Percentiles rank a stretch among this genome's conserved stretches.
Conservation (phyloP, 92 coral and sea anemone genomes). For the Porites rus region DNA sequence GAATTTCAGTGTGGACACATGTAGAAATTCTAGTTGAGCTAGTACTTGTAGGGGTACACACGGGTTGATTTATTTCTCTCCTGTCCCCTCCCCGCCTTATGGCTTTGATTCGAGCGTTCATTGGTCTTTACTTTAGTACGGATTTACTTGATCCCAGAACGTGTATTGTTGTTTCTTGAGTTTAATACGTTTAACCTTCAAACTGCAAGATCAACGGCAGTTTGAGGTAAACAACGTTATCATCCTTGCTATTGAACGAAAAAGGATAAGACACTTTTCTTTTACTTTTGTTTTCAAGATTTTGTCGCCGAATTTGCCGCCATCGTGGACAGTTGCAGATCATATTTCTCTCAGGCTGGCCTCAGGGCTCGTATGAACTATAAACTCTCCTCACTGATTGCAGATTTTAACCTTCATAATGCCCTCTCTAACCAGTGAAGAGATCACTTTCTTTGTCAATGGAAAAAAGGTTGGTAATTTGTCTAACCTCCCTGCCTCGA, state of each 20-base stretch:
- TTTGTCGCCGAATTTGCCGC: not conserved
- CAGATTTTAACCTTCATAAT: slow-evolving; percentile 1
- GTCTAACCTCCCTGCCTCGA: too few relatives aligned
- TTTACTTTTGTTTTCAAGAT: not conserved
- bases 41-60: not conserved
- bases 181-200: too few relatives aligned
- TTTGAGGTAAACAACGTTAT: not conserved
- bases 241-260: not conserved
- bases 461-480: slow-evolving; percentile 66
- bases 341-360: too few relatives aligned
- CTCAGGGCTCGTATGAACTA: not conserved
- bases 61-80: not conserved
- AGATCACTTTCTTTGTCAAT: slow-evolving; percentile 70
- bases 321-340: not conserved
- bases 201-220: not conserved
- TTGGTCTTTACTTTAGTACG: not conserved
- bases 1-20: too few relatives aligned
- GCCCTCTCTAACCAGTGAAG: slow-evolving; percentile 37
- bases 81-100: not conserved
- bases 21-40: too few relatives aligned
- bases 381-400: not conserved
- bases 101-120: not conserved
- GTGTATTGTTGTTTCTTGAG: not conserved
- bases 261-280: not conserved
- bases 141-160: slow-evolving; percentile 5